These are phyloP conservation scores for Drosophila sucinea DNA, from an alignment of 1,140 invertebrate species.

Conservation along the genomic window DNA sequence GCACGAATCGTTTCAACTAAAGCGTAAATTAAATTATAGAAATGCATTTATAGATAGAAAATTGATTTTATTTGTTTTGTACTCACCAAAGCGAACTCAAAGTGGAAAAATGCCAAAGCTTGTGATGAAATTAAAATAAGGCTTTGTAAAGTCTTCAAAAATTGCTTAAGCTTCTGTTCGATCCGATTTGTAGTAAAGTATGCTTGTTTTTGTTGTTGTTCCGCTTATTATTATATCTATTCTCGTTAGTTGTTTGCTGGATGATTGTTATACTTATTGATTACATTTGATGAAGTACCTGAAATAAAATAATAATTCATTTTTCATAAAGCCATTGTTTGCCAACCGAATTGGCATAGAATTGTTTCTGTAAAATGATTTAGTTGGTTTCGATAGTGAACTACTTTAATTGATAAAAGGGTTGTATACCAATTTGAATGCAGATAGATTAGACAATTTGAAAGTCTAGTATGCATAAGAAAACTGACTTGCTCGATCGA, in stretches of 20 bases:
- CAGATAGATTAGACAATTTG: no score
- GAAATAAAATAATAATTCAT: conserved; percentile 8
- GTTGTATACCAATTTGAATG: no score
- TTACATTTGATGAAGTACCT: conserved; percentile 45
- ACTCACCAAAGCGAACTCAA: conserved; percentile 39
- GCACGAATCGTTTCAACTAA: conserved; percentile 46
- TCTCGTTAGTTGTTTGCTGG: conserved; percentile 24
- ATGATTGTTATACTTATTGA: conserved; percentile 37
- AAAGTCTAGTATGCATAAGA: no score
- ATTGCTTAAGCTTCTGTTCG: conserved; percentile 16
- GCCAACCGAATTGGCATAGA: no score
- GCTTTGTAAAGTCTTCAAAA: conserved; percentile 28
- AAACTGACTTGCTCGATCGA: no score
- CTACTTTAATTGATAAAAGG: no score
- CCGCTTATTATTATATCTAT: conserved; percentile 15
- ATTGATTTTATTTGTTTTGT: not conserved
- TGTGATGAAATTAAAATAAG: conserved; percentile 21
- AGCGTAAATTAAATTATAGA: conserved; percentile 49
- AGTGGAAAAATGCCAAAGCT: conserved; percentile 32
- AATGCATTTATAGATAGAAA: conserved; percentile 31
- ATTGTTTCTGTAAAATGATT: no score
- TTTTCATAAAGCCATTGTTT: no score
- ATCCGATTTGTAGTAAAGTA: conserved; percentile 20
- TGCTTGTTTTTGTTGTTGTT: not conserved
- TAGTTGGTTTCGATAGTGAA: no score